phyloP scores from a whole-genome alignment of 2,888 invertebrate genomes.

The Dasypogon diadema region DNA sequence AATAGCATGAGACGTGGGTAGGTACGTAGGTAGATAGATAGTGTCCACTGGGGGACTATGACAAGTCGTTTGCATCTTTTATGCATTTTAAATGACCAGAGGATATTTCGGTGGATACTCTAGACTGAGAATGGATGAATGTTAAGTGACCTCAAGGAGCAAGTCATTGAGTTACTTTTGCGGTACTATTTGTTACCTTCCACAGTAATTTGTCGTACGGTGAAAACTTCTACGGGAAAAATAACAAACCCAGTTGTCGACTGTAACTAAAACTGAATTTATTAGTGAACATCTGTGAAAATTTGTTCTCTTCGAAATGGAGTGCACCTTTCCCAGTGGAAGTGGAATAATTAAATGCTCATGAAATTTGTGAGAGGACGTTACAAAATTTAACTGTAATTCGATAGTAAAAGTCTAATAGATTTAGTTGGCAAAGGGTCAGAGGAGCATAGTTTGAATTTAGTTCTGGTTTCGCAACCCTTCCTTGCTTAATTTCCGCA shows the following conservation, averaged over 20 bases:
- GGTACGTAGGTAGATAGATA: not conserved
- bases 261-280: slow-evolving; percentile 24
- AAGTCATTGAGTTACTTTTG: slow-evolving; percentile 29
- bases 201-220: slow-evolving; percentile 26
- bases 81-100: slow-evolving; percentile 46
- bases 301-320: no score
- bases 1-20: slow-evolving; percentile 30
- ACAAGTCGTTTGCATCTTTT: slow-evolving; percentile 48
- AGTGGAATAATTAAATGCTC: no score
- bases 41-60: slow-evolving; percentile 23
- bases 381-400: no score
- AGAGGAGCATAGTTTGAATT: no score
- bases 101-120: slow-evolving; percentile 36
- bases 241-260: not conserved
- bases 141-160: slow-evolving; percentile 37
- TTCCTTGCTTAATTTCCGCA: no score
- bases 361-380: no score
- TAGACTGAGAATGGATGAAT: slow-evolving; percentile 39
- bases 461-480: no score
- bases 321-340: no score
- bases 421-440: no score
- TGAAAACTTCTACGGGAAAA: slow-evolving; percentile 1
- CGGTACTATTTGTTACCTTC: slow-evolving; percentile 40
- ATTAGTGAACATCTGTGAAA: slow-evolving; percentile 20
- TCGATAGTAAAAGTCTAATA: no score